These are phyloP conservation scores for Leucoptera coffeella DNA, from an alignment of 2,888 invertebrate genomes.

Conservation along the genomic window DNA sequence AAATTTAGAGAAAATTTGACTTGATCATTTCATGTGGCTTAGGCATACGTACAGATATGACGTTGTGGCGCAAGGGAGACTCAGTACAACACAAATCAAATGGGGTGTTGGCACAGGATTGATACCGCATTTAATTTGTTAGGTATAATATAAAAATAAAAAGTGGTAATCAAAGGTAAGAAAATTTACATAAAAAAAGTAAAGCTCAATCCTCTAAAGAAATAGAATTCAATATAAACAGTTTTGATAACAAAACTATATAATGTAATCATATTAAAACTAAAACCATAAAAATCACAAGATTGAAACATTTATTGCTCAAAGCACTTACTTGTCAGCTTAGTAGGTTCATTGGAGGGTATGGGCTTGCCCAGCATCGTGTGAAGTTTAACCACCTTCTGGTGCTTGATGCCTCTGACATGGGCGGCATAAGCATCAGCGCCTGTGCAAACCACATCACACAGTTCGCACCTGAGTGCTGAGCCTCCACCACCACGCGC, in stretches of 20 bases:
- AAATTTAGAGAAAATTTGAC: constrained; percentile 42
- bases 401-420: constrained; percentile 96
- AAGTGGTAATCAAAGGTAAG: too few relatives aligned
- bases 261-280: too few relatives aligned
- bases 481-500: constrained; percentile 27
- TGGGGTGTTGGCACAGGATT: too few relatives aligned
- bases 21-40: too few relatives aligned
- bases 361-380: constrained; percentile 97
- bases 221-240: too few relatives aligned
- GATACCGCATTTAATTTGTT: too few relatives aligned
- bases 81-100: too few relatives aligned
- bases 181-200: too few relatives aligned
- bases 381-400: constrained; percentile 94
- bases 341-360: constrained; percentile 90
- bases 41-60: constrained; percentile 42
- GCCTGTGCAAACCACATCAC: constrained; percentile 97
- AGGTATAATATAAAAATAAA: too few relatives aligned
- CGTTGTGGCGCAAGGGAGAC: constrained; percentile 28
- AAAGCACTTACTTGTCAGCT: constrained; percentile 51
- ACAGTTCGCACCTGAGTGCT: constrained; percentile 87
- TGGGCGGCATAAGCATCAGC: constrained; percentile 98
- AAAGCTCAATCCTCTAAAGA: too few relatives aligned
- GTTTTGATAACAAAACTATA: too few relatives aligned
- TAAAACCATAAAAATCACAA: neutral
- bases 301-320: too few relatives aligned